Percentiles rank a stretch among this genome's conserved stretches.
These are phyloP conservation scores for Scaptomyza hsui DNA, from an alignment of 1,140 invertebrate genomes.

Conservation along the genomic window DNA sequence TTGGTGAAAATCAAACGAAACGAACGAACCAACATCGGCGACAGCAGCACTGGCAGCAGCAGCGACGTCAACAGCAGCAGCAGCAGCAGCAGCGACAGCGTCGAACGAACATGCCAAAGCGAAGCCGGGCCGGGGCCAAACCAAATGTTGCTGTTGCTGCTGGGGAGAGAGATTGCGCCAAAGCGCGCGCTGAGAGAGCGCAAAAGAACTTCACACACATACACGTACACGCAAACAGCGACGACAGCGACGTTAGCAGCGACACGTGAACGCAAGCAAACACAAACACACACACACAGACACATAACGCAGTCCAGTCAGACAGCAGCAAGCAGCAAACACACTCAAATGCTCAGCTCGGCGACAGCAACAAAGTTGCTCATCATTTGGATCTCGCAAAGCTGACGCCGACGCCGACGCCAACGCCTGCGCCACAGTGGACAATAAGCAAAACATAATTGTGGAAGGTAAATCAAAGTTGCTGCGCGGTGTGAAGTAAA, in stretches of 20 bases:
- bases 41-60: slow-evolving; percentile 24
- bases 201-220: slow-evolving; percentile 61
- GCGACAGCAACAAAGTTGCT: slow-evolving; percentile 51
- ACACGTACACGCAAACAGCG: slow-evolving; percentile 19
- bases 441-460: slow-evolving; percentile 19
- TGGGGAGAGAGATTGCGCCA: slow-evolving; percentile 19
- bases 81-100: slow-evolving; percentile 25
- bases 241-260: slow-evolving; percentile 13
- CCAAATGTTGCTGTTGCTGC: slow-evolving; percentile 21
- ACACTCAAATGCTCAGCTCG: slow-evolving; percentile 62
- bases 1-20: slow-evolving; percentile 69
- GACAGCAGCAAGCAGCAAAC: slow-evolving; percentile 43
- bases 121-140: slow-evolving; percentile 40
- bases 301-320: slow-evolving; percentile 3
- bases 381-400: slow-evolving; percentile 71
- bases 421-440: slow-evolving; percentile 39
- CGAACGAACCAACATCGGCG: slow-evolving; percentile 52
- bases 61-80: slow-evolving; percentile 10
- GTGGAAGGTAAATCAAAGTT: slow-evolving; percentile 5
- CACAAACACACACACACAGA: slow-evolving; percentile 14
- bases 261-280: slow-evolving; percentile 49
- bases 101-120: slow-evolving; percentile 43
- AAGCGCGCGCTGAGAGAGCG: slow-evolving; percentile 40
- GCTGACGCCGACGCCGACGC: slow-evolving; percentile 27
- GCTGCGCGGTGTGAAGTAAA: neutral